Evolutionary conservation across 2,888 invertebrate species (phyloP).

Genomic region (Cyclophora punctaria): DNA sequence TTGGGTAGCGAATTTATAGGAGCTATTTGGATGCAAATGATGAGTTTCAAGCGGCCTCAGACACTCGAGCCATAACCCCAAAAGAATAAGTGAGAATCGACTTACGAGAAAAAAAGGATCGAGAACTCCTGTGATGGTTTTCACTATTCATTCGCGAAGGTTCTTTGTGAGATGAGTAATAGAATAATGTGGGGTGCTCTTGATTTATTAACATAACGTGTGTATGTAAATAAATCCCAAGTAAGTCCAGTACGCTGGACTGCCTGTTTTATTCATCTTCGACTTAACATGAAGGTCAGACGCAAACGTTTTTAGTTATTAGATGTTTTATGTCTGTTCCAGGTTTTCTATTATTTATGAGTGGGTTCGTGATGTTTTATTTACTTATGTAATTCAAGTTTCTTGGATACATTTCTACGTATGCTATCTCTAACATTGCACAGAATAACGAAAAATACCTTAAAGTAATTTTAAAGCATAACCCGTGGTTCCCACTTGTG

Average conservation of each 20-base stretch:
- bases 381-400: too few relatives aligned
- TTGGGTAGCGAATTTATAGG: constrained; percentile 72
- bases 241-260: constrained; percentile 9
- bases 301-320: constrained; percentile 1
- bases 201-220: constrained; percentile 17
- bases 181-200: constrained; percentile 28
- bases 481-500: too few relatives aligned
- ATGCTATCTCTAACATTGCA: too few relatives aligned
- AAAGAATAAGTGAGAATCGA: constrained; percentile 71
- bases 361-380: too few relatives aligned
- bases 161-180: constrained; percentile 33
- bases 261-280: constrained; percentile 16
- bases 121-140: constrained; percentile 43
- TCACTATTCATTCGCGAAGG: constrained; percentile 57
- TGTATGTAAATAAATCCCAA: not conserved
- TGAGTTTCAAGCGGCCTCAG: constrained; percentile 59
- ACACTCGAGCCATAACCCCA: constrained; percentile 57
- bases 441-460: too few relatives aligned
- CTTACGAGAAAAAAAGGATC: constrained; percentile 58
- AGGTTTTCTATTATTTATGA: too few relatives aligned
- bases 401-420: too few relatives aligned
- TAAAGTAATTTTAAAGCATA: too few relatives aligned
- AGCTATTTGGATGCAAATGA: constrained; percentile 75
- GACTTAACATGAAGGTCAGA: constrained; percentile 11
- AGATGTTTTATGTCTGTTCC: not conserved